phyloP scores from a whole-genome alignment of 2,113 vertebrate species.

The Campylorhamphus procurvoides region DNA sequence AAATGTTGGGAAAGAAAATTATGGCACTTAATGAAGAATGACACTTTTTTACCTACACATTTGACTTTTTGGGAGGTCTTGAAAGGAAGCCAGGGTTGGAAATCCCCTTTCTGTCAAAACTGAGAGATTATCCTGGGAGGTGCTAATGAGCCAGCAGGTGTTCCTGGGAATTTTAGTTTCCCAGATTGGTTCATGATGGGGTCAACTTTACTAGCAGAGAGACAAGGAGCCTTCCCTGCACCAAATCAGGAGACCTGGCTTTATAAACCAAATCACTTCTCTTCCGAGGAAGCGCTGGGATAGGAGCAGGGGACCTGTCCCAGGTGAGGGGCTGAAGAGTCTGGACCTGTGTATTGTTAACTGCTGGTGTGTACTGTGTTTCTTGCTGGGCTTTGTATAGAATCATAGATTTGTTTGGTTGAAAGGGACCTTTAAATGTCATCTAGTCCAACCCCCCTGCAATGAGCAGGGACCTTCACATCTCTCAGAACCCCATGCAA shows the following conservation, averaged over 20 bases:
- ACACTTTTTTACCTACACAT: neutral
- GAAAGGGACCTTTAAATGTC: neutral
- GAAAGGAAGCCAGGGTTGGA: neutral
- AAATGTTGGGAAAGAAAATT: neutral
- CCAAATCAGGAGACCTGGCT: neutral
- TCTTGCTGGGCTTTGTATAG: neutral
- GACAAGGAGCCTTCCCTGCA: neutral
- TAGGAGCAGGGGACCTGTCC: rapidly evolving
- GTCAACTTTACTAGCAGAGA: neutral
- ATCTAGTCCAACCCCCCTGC: neutral
- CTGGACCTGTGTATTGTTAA: neutral
- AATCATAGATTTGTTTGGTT: neutral
- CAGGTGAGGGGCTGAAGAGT: neutral
- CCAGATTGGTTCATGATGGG: neutral
- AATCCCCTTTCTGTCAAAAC: neutral
- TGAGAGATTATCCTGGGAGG: neutral
- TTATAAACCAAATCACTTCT: neutral
- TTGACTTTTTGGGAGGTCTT: neutral
- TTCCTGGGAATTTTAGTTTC: neutral
- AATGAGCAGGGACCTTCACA: neutral
- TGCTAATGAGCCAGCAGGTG: neutral
- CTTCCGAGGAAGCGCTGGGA: rapidly evolving
- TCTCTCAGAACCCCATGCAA: neutral
- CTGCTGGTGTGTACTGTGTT: neutral
- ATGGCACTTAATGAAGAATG: neutral